Percentiles rank a stretch among this genome's conserved stretches.
phyloP scores from a whole-genome alignment of 2,113 vertebrate species.

The Clupea harengus region DNA sequence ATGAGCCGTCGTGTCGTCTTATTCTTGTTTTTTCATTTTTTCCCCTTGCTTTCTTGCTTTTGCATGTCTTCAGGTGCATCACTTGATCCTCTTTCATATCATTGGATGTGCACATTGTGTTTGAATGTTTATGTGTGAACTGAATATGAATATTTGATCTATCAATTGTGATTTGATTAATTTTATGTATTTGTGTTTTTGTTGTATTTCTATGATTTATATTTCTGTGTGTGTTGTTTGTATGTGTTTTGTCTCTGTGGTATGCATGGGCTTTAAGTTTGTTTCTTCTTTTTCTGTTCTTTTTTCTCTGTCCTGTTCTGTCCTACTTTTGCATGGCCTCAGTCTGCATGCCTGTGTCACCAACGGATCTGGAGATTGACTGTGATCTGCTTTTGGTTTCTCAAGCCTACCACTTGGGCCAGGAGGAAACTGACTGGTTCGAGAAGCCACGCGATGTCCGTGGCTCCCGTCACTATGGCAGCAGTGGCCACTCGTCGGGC shows the following conservation, averaged over 20 bases:
- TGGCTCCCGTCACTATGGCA: constrained; percentile 88
- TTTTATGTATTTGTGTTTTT: constrained; percentile 44
- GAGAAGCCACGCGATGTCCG: constrained; percentile 92
- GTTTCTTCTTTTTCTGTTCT: constrained; percentile 58
- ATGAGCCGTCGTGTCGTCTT: constrained; percentile 53
- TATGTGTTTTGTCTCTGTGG: constrained; percentile 5
- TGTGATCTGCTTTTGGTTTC: constrained; percentile 97
- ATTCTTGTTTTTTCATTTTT: constrained; percentile 52
- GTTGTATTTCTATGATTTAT: constrained; percentile 31
- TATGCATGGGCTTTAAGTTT: constrained; percentile 64
- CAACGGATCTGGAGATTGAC: constrained; percentile 79
- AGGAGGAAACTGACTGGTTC: constrained; percentile 99
- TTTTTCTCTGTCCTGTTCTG: constrained; percentile 50
- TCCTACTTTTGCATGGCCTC: constrained; percentile 82
- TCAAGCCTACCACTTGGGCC: constrained; percentile 99
- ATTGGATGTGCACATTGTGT: constrained; percentile 49
- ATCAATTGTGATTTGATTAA: constrained; percentile 44
- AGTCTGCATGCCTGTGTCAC: constrained; percentile 71
- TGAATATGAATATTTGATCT: constrained; percentile 22
- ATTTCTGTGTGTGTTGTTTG: not conserved
- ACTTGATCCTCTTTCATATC: constrained; percentile 39
- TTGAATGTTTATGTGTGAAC: not conserved
- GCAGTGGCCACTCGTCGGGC: constrained; percentile 81
- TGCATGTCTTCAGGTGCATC: constrained; percentile 61
- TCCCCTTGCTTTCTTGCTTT: constrained; percentile 39